Evolutionary conservation across 2,113 vertebrate genomes (phyloP).

Genomic region (Platichthys flesus): DNA sequence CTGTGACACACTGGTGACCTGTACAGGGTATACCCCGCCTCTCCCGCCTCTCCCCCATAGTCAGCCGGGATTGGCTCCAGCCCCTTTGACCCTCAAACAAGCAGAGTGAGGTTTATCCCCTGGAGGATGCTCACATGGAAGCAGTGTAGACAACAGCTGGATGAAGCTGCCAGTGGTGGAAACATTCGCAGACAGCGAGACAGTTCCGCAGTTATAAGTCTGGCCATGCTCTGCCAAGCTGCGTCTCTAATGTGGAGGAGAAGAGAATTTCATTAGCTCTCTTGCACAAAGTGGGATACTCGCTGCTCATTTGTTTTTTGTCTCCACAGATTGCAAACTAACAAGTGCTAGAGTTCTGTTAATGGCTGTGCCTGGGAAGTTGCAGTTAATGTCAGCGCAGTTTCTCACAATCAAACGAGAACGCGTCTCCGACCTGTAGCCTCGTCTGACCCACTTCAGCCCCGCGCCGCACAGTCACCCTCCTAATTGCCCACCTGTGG

Average conservation of each 20-base stretch:
- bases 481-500: conserved; percentile 72
- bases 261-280: neutral
- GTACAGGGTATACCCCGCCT: no score
- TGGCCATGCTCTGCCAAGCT: neutral
- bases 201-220: no score
- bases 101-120: no score
- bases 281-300: conserved; percentile 1
- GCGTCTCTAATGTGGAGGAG: neutral
- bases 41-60: no score
- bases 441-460: conserved; percentile 55
- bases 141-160: no score
- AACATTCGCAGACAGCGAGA: no score
- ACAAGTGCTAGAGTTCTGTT: conserved; percentile 5
- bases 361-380: conserved; percentile 42
- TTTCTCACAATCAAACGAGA: conserved; percentile 53
- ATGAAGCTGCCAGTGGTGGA: no score
- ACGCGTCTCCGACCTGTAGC: conserved; percentile 48
- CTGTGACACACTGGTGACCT: no score
- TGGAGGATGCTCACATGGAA: no score
- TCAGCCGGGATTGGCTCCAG: no score
- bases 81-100: no score
- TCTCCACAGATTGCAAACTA: conserved; percentile 4
- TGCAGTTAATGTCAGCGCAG: conserved; percentile 33
- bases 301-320: neutral
- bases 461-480: conserved; percentile 35